Evolutionary conservation across 2,888 invertebrate genomes (phyloP), one percentile per base, ranked within the genome.

Genomic region (Drosophila ezoana): DNA sequence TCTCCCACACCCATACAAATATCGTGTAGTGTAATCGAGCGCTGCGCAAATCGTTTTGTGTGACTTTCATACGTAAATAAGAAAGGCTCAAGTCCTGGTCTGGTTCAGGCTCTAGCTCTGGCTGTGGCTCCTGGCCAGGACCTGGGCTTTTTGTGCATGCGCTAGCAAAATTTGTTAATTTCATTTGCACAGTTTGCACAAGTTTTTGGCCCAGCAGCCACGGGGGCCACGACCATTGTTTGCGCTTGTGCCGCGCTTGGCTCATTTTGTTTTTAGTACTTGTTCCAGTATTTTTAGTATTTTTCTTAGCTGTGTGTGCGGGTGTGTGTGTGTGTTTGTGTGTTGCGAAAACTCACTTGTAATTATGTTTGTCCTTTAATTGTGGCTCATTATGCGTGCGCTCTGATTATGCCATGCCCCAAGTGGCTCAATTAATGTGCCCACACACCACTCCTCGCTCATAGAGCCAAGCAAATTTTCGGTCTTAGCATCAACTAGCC

Each of bases 311-410:
- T 28, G 8, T 52, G 38, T 28, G 28, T 16, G 32, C 53, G 28
- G 6, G 23, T 23, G 23, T 23, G 23, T 23, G 32, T 44, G 56
- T 61, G 23, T 8, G 8, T 48, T 23, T 14, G 38, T 18, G 35
- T 56, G 20, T 61, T 60, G 63, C 71, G 51, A 61, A 68, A 63
- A 66, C 73, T 73, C 72, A 61, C 54, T 86, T 67, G 69, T 86
- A 88, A 88, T 84, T 84, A 83, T 88, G 79, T 84, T 88, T 84
- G 84, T 86, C 87, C 73, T 76, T 86, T 88, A 88, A 88, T 86
- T 88, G 87, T 60, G 72, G 71, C 84, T 72, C 83, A 84, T 88
- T 84, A 88, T 88, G 87, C 83, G 81, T 85, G 68, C 71, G 76
- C 86, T 64, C 70, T 79, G 87, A 87, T 83, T 87, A 84, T 70